Conservation (phyloP, 2,113 vertebrate species). For the Antidorcas marsupialis region DNA sequence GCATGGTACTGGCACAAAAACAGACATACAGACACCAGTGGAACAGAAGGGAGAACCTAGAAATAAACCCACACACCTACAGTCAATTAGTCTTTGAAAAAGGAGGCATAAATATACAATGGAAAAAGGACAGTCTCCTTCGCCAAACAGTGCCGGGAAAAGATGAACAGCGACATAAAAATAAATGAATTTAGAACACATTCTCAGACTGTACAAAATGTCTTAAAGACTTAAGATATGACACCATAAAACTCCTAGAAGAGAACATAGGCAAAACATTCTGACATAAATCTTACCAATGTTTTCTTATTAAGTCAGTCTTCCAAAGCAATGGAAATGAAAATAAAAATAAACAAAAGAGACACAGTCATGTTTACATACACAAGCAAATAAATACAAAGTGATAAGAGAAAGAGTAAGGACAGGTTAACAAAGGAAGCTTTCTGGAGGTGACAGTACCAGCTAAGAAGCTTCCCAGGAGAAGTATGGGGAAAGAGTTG, state of each 20-base stretch:
- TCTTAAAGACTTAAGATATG: neutral
- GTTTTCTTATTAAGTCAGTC: neutral
- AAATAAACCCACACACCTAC: neutral
- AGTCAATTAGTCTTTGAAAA: neutral
- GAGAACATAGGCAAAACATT: neutral
- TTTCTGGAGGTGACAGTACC: neutral
- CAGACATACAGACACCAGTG: neutral
- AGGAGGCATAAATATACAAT: neutral
- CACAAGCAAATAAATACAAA: slow-evolving; percentile 42
- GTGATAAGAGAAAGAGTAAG: neutral
- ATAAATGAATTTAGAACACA: neutral
- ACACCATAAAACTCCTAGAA: neutral
- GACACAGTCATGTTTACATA: neutral
- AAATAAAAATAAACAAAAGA: neutral
- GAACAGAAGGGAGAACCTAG: neutral
- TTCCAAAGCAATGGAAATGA: neutral
- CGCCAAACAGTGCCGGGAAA: neutral
- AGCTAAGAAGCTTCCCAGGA: neutral
- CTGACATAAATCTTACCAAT: neutral
- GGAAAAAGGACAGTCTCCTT: neutral
- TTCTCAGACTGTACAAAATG: neutral
- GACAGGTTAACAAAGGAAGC: neutral
- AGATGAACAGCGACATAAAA: neutral
- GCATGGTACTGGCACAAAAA: neutral
- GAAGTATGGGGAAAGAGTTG: neutral